Percentiles rank a stretch among this genome's conserved stretches.
phyloP scores from a whole-genome alignment of 1,140 invertebrate species.

The Caenorhabditis brenneri region DNA sequence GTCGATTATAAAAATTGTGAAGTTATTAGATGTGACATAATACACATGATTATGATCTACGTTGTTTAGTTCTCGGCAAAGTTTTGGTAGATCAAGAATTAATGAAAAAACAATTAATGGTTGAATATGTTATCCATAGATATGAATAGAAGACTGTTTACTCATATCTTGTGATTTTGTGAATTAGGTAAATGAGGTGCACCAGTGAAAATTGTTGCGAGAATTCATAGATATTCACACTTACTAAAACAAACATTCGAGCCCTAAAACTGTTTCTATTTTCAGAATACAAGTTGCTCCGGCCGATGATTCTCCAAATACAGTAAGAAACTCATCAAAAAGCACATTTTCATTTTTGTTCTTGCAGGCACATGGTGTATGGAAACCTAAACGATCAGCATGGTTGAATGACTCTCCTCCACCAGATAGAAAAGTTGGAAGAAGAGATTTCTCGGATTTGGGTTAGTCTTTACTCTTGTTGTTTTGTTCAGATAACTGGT shows the following conservation, averaged over 20 bases:
- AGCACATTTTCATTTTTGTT: neutral
- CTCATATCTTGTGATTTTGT: too few species aligned
- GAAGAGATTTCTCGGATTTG: constrained; percentile 8
- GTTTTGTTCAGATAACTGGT: neutral
- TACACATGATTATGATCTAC: too few species aligned
- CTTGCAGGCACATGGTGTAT: constrained; percentile 22
- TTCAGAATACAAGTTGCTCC: constrained; percentile 6
- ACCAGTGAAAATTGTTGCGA: too few species aligned
- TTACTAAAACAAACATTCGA: too few species aligned
- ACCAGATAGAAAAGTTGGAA: neutral
- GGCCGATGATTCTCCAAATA: constrained; percentile 8
- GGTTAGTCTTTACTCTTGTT: neutral
- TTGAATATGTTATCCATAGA: too few species aligned
- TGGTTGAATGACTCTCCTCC: constrained; percentile 18
- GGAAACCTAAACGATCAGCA: constrained; percentile 27
- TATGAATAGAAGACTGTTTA: too few species aligned
- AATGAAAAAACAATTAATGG: too few species aligned
- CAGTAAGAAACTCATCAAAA: neutral
- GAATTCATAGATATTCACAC: too few species aligned
- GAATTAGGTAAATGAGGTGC: too few species aligned
- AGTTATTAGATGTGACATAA: neutral
- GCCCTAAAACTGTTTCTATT: too few species aligned
- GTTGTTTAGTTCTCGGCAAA: neutral
- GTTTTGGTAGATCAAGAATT: too few species aligned
- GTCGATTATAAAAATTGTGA: neutral